Percentiles rank a stretch among this genome's conserved stretches.
These are phyloP conservation scores for Tenthredo mesomela DNA, from an alignment of 2,888 invertebrate genomes.

Conservation along the genomic window DNA sequence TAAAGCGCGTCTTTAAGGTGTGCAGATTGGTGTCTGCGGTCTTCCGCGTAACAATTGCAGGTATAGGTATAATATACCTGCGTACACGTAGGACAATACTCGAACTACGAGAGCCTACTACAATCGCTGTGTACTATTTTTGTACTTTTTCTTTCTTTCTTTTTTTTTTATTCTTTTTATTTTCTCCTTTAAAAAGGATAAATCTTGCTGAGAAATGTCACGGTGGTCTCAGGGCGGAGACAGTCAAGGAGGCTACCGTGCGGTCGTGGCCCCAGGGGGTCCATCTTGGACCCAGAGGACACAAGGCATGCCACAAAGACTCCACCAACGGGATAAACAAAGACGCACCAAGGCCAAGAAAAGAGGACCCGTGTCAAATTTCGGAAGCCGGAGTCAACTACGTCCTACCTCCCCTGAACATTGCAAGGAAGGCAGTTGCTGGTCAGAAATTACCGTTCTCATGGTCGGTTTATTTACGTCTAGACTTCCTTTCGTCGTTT, in stretches of 20 bases:
- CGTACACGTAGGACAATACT: constrained; percentile 38
- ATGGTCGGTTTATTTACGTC: not conserved
- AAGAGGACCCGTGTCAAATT: constrained; percentile 55
- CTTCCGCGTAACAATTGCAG: constrained; percentile 44
- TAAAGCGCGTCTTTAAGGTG: constrained; percentile 37
- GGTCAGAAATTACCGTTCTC: constrained; percentile 6
- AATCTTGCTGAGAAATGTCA: constrained; percentile 71
- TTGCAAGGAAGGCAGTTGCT: constrained; percentile 41
- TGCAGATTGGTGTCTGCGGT: constrained; percentile 43
- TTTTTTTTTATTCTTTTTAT: constrained; percentile 21
- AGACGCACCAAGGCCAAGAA: constrained; percentile 51
- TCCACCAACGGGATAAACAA: constrained; percentile 53
- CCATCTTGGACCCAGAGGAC: constrained; percentile 54
- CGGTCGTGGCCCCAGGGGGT: constrained; percentile 69
- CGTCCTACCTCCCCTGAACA: not conserved
- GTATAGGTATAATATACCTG: constrained; percentile 23
- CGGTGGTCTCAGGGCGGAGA: constrained; percentile 73
- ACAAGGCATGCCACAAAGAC: constrained; percentile 47
- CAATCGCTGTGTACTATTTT: constrained; percentile 26
- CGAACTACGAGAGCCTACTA: constrained; percentile 19
- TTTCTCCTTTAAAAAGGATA: constrained; percentile 64
- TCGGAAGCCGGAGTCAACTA: constrained; percentile 54
- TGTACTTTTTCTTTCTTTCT: constrained; percentile 20
- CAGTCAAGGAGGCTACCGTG: constrained; percentile 72
- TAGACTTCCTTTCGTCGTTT: not conserved